phyloP scores from a whole-genome alignment of 2,888 invertebrate genomes.

The Prosopocoilus inquinatus region DNA sequence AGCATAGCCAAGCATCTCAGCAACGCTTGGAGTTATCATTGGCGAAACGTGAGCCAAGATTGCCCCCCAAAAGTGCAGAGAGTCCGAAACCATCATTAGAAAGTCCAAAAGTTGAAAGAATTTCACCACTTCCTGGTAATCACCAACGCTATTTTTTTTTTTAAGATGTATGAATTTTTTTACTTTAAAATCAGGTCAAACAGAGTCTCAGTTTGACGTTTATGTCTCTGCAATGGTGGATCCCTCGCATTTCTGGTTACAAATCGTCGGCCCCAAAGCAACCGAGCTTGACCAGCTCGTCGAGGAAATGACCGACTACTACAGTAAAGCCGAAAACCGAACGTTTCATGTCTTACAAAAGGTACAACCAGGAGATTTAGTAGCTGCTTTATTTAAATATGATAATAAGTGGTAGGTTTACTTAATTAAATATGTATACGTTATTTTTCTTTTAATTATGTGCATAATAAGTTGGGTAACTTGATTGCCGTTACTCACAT shows the following conservation, averaged over 20 bases:
- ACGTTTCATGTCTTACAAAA: slow-evolving; percentile 56
- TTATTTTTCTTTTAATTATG: slow-evolving; percentile 1
- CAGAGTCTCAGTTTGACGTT: slow-evolving; percentile 71
- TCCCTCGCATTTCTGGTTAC: slow-evolving; percentile 83
- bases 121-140: slow-evolving; percentile 40
- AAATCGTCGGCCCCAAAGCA: slow-evolving; percentile 71
- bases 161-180: not conserved
- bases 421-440: not conserved
- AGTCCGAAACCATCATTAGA: slow-evolving; percentile 27
- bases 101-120: slow-evolving; percentile 40
- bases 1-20: slow-evolving; percentile 52
- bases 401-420: slow-evolving; percentile 75
- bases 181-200: slow-evolving; percentile 35
- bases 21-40: slow-evolving; percentile 50
- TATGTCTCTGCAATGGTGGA: slow-evolving; percentile 83
- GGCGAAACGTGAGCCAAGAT: slow-evolving; percentile 55
- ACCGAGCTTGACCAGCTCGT: slow-evolving; percentile 77
- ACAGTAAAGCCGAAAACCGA: slow-evolving; percentile 63
- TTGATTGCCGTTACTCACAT: not conserved
- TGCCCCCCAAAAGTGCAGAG: slow-evolving; percentile 36
- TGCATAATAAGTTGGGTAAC: no score
- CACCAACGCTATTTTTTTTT: not conserved
- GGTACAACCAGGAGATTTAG: slow-evolving; percentile 72
- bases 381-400: slow-evolving; percentile 79
- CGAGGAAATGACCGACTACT: slow-evolving; percentile 80